Evolutionary conservation across 2,113 vertebrate species (phyloP).

Genomic region (Mesitornis unicolor): DNA sequence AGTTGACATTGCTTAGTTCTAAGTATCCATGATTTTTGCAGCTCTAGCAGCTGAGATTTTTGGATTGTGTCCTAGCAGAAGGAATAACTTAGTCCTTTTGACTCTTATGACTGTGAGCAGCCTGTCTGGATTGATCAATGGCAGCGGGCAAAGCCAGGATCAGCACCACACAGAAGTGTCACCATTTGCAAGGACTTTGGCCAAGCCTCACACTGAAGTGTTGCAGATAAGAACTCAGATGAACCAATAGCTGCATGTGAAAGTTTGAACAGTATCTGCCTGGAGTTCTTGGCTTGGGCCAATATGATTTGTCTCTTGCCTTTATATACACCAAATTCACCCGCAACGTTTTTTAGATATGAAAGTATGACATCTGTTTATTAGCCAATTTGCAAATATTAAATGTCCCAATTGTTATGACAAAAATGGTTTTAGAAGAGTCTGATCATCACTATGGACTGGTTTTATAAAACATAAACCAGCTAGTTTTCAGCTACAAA

Average conservation of each 20-base stretch:
- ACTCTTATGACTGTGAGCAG: not conserved
- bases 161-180: not conserved
- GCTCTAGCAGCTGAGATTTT: not conserved
- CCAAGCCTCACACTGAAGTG: not conserved
- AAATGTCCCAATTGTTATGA: not conserved
- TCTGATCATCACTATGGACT: not conserved
- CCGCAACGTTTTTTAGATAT: not conserved
- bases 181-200: not conserved
- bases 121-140: not conserved
- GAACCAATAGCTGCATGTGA: not conserved
- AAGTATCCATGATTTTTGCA: not conserved
- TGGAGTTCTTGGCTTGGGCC: not conserved
- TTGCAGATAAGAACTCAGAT: not conserved
- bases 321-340: not conserved
- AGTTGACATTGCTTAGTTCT: not conserved
- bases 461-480: not conserved
- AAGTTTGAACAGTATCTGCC: not conserved
- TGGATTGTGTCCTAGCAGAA: not conserved
- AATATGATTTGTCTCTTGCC: not conserved
- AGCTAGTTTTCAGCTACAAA: not conserved
- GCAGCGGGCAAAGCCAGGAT: not conserved
- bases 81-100: not conserved
- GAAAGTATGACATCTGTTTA: not conserved
- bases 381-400: not conserved
- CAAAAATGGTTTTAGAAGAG: not conserved